Evolutionary conservation across 2,797 vertebrate species (phyloP), one percentile per base, ranked within the genome.

Genomic region (Tiaroga cobitis): DNA sequence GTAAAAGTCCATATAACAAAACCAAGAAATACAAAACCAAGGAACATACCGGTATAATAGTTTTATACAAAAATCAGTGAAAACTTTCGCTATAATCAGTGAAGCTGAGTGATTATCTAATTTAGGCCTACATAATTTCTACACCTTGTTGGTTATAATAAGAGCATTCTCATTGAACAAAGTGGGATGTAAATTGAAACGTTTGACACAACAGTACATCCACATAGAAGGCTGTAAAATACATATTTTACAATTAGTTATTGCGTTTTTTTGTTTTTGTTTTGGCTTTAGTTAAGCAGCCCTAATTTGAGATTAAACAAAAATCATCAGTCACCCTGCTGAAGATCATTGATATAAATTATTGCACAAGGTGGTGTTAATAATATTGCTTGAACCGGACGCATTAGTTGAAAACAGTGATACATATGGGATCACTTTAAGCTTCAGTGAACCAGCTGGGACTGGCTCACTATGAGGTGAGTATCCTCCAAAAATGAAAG

Each of bases 401-500:
- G 24, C 70, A 77, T 81, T 69, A 81, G 73, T 89, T 87, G 74
- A 54, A n/a, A 77, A 70, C 72, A 59, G 79, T 85, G n/a, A 85
- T 89, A 77, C 80, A 83, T 83, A 87, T 87, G 85, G 76, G 87
- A 89, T 87, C 51, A 37, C 74, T 72, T 84, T 54, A 61, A 87
- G 70, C 78, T 77, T 18, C n/a, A 86, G 51, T 84, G 68, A 84
- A 85, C 49, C 63, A 80, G 76, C 46, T 46, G 51, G 77, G 24
- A 79, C 34, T 87, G 59, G 26, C 46, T 61, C 61, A 87, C 78
- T 81, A 84, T 41, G 34, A 86, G 74, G 79, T 85, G 80, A 86
- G 84, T 86, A 84, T 83, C 82, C 84, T 87, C 85, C 75, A 87
- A 87, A 89, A 82, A 81, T 78, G 72, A 49, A 68, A 85, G 85